Evolutionary conservation across 2,888 invertebrate genomes (phyloP), one percentile per base, ranked within the genome.

Genomic region (Octodonta nipae): DNA sequence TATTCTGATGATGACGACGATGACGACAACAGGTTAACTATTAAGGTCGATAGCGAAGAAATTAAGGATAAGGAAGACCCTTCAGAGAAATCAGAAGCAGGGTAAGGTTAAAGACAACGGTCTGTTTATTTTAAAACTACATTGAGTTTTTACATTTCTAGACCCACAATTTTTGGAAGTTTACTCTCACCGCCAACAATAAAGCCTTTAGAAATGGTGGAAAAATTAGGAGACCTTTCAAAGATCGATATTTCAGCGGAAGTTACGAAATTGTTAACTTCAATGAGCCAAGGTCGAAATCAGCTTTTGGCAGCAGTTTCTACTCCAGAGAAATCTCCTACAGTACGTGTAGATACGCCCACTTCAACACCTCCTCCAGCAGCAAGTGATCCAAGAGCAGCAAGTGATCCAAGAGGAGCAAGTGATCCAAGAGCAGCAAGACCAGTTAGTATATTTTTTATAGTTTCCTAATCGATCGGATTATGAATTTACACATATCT

Each of bases 1-100:
- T 85, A 84, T 53, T 84, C 83, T 2, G 83, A 82, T 53, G 83
- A 83, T 45, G 81, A 80, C 45, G 78, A 77, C 47, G 81, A 78
- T 17, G 54, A 54, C 28, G 51, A 52, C 15, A 50, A 54, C 34
- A 46, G 55, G 13, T 42, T 61, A 35, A 60, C 55, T 8, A 61
- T 61, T 15, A 56, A 64, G 32, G 65, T 51, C 13, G 63, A 60
- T 34, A 55, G 49, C 30, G 60, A 60, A 5, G 56, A 58, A 11
- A 37, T 15, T 37, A 48, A 37, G 29, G 45, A 36, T 44, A 56
- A 41, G 49, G 54, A 37, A 44, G 54, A 38, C 41, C 54, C 30
- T 41, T 42, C 12, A 49, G 56, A 35, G n/a, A 4, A 10, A 16
- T 29, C 14, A 14, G 36, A 38, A 12, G 25, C 28, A 3, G 26